phyloP scores from a whole-genome alignment of 2,113 vertebrate genomes.

The Romanogobio albipinnatus region DNA sequence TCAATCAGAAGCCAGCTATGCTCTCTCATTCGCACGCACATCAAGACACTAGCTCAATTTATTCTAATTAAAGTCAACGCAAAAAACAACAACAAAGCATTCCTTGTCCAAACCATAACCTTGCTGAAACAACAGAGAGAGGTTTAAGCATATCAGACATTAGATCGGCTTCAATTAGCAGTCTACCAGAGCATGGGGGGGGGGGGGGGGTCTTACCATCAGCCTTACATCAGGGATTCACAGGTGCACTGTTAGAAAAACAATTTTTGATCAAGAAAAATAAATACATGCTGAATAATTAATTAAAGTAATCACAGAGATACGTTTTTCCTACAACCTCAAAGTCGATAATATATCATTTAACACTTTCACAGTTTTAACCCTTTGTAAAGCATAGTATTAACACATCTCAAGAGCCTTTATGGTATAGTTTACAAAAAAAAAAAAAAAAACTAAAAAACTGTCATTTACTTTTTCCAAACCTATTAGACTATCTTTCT shows the following conservation, averaged over 20 bases:
- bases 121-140: slow-evolving; percentile 47
- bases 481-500: not conserved
- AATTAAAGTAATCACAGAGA: not conserved
- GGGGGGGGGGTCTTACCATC: not conserved
- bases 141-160: slow-evolving; percentile 56
- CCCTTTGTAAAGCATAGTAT: not conserved
- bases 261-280: not conserved
- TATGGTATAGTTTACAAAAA: not conserved
- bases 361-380: not conserved
- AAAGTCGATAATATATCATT: not conserved
- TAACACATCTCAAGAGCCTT: not conserved
- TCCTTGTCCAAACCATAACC: slow-evolving; percentile 44
- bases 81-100: slow-evolving; percentile 54
- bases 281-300: not conserved
- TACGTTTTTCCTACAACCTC: not conserved
- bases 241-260: not conserved
- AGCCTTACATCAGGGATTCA: slow-evolving; percentile 1
- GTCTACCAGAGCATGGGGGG: slow-evolving; percentile 6
- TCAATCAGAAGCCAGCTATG: slow-evolving; percentile 37
- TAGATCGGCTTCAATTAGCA: slow-evolving; percentile 53
- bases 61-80: slow-evolving; percentile 56
- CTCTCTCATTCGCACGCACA: not conserved
- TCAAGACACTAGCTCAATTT: slow-evolving; percentile 45
- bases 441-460: not conserved
- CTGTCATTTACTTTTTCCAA: not conserved